A percentile compares a stretch with the other conserved stretches of the same genome.
Conservation (phyloP, 2,113 vertebrate species). For the Speoplatyrhinus poulsoni region DNA sequence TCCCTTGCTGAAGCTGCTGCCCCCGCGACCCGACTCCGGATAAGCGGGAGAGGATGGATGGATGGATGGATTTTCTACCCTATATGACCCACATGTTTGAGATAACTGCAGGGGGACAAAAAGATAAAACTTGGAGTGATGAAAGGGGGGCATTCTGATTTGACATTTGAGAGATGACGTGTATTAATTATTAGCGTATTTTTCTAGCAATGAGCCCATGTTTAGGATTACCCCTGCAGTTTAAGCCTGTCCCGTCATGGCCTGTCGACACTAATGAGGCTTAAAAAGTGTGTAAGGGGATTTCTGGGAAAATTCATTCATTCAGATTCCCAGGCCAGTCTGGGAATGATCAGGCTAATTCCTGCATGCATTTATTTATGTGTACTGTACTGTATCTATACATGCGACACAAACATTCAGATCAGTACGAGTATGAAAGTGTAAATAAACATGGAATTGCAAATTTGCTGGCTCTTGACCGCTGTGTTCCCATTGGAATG, state of each 20-base stretch:
- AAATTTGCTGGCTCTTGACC: slow-evolving; percentile 40
- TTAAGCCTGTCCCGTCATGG: slow-evolving; percentile 16
- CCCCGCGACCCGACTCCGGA: too few species aligned
- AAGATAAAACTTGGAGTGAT: slow-evolving; percentile 1
- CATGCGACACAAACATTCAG: slow-evolving; percentile 19
- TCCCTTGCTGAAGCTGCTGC: too few species aligned
- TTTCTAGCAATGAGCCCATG: neutral
- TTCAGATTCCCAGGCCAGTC: slow-evolving; percentile 26
- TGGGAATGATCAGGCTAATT: slow-evolving; percentile 46
- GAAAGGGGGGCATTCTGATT: neutral
- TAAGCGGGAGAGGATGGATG: too few species aligned
- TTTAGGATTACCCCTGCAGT: slow-evolving; percentile 21
- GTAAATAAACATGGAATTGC: slow-evolving; percentile 1
- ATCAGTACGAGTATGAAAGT: neutral
- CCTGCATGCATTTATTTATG: neutral
- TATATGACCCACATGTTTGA: slow-evolving; percentile 23
- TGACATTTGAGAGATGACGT: neutral
- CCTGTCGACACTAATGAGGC: slow-evolving; percentile 29
- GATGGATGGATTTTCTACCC: neutral
- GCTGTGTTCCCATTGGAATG: slow-evolving; percentile 22
- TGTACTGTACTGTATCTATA: neutral
- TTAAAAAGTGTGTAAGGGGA: slow-evolving; percentile 47
- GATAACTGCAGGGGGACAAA: slow-evolving; percentile 5
- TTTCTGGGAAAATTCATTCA: slow-evolving; percentile 38
- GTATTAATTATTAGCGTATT: neutral